phyloP scores from a whole-genome alignment of 2,888 invertebrate species.

The Agapostemon virescens region DNA sequence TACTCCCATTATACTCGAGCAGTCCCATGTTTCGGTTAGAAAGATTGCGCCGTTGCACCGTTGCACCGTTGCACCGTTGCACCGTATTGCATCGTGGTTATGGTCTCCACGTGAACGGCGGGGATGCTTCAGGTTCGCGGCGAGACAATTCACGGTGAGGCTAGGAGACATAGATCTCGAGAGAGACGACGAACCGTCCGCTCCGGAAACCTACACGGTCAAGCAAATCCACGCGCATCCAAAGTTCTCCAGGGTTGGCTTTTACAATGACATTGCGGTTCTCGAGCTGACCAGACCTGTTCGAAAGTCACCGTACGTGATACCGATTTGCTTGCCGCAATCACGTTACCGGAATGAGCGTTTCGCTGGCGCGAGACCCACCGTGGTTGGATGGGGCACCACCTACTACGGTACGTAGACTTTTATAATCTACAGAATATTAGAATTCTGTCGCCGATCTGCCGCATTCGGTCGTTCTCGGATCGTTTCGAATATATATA shows the following conservation, averaged over 20 bases:
- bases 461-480: neutral
- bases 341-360: conserved; percentile 83
- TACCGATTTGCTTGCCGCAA: conserved; percentile 92
- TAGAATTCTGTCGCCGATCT: neutral
- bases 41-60: no score
- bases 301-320: conserved; percentile 91
- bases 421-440: neutral
- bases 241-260: conserved; percentile 93
- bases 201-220: conserved; percentile 90
- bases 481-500: neutral
- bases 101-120: no score
- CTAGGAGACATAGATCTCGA: conserved; percentile 93
- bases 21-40: no score
- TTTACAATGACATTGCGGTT: conserved; percentile 96
- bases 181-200: conserved; percentile 91
- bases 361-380: conserved; percentile 89
- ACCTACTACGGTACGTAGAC: conserved; percentile 86
- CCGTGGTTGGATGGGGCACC: conserved; percentile 96
- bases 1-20: no score
- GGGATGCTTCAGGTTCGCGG: conserved; percentile 91
- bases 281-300: conserved; percentile 87
- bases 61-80: no score
- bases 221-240: conserved; percentile 91
- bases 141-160: conserved; percentile 93
- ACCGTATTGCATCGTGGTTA: no score